Percentiles rank a stretch among this genome's conserved stretches.
These are phyloP conservation scores for Agriopis leucophaearia DNA, from an alignment of 2,888 invertebrate species.

Conservation along the genomic window DNA sequence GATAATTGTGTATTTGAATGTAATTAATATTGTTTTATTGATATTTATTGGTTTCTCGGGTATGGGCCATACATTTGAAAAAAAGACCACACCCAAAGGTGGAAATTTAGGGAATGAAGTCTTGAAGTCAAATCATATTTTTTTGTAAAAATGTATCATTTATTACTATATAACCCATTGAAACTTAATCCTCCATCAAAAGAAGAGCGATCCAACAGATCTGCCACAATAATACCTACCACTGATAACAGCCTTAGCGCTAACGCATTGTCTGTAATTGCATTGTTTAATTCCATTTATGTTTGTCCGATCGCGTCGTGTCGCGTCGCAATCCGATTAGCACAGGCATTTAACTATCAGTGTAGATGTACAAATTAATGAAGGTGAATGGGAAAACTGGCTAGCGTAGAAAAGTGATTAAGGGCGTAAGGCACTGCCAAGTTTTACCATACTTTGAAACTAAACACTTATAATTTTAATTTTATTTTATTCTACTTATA, in stretches of 20 bases:
- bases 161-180: not conserved
- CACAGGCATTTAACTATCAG: constrained; percentile 43
- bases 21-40: too few relatives aligned
- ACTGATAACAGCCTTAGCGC: constrained; percentile 37
- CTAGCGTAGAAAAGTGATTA: not conserved
- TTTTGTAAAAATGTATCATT: too few relatives aligned
- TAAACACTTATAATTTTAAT: not conserved
- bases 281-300: constrained; percentile 74
- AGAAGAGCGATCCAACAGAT: constrained; percentile 10
- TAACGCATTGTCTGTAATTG: constrained; percentile 67
- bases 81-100: too few relatives aligned
- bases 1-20: too few relatives aligned
- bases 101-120: too few relatives aligned
- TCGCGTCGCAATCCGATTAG: constrained; percentile 72
- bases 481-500: too few relatives aligned
- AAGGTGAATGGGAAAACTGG: constrained; percentile 20
- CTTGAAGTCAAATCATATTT: too few relatives aligned
- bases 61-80: too few relatives aligned
- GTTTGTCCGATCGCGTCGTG: constrained; percentile 58
- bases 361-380: constrained; percentile 44
- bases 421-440: not conserved
- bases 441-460: not conserved
- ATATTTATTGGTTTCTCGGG: too few relatives aligned
- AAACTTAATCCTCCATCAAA: constrained; percentile 12
- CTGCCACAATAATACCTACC: constrained; percentile 18